phyloP scores from a whole-genome alignment of 2,797 vertebrate genomes.

The Allobates femoralis region DNA sequence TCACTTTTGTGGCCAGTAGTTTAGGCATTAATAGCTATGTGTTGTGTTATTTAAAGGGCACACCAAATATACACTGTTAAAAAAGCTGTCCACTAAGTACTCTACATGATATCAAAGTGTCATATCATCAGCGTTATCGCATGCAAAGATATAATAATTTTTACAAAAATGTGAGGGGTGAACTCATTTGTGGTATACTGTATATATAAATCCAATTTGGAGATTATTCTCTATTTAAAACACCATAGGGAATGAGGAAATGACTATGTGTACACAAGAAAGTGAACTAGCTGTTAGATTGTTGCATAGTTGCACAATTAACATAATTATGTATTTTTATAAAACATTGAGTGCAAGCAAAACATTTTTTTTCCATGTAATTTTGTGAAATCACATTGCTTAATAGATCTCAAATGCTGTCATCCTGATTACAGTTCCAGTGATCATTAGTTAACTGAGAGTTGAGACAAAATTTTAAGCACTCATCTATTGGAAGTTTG shows the following conservation, averaged over 20 bases:
- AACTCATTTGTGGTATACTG: too few species aligned
- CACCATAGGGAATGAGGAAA: not conserved
- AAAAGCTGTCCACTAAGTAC: too few species aligned
- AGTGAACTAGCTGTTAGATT: not conserved
- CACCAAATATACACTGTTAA: too few species aligned
- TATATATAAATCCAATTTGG: too few species aligned
- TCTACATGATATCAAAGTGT: too few species aligned
- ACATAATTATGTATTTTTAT: constrained; percentile 36
- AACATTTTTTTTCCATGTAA: constrained; percentile 23
- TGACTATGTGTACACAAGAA: not conserved
- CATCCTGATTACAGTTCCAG: constrained; percentile 45
- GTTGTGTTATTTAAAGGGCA: too few species aligned
- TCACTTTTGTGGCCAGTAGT: too few species aligned
- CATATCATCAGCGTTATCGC: too few species aligned
- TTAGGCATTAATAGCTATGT: too few species aligned
- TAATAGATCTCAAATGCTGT: constrained; percentile 48
- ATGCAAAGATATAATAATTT: too few species aligned
- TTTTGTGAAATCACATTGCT: constrained; percentile 30
- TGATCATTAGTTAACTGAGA: constrained; percentile 47
- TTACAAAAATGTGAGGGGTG: too few species aligned
- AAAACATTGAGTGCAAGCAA: constrained; percentile 57
- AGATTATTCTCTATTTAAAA: not conserved
- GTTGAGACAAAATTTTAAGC: constrained; percentile 22
- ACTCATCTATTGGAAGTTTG: constrained; percentile 46
- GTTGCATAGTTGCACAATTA: constrained; percentile 19